These are phyloP conservation scores for Drosophila carrolli DNA, from an alignment of 1,140 invertebrate species.

Conservation along the genomic window DNA sequence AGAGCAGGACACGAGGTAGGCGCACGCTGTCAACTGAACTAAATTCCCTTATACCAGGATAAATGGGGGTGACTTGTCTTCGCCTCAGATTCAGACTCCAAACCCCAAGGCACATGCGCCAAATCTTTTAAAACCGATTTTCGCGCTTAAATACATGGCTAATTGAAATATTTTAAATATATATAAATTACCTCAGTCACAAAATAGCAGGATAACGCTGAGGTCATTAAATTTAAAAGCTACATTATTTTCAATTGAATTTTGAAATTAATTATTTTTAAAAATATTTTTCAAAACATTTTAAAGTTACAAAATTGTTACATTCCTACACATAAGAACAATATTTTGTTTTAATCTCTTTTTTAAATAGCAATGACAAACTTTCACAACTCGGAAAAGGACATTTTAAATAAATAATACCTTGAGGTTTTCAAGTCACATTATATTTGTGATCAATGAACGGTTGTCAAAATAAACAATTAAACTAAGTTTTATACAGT, in stretches of 20 bases:
- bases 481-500: not conserved
- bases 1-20: conserved; percentile 59
- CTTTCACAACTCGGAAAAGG: too few relatives aligned
- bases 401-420: too few relatives aligned
- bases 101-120: conserved; percentile 39
- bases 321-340: too few relatives aligned
- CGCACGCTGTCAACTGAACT: conserved; percentile 78
- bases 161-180: not conserved
- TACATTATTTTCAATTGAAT: too few relatives aligned
- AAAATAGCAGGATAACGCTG: too few relatives aligned
- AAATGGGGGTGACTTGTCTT: conserved; percentile 46
- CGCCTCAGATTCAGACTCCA: conserved; percentile 29
- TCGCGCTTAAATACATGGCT: conserved; percentile 14
- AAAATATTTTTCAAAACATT: too few relatives aligned
- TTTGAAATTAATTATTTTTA: too few relatives aligned
- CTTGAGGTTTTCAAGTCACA: not conserved
- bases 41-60: conserved; percentile 73
- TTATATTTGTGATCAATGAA: not conserved
- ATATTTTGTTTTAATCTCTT: too few relatives aligned
- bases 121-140: conserved; percentile 13
- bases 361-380: too few relatives aligned
- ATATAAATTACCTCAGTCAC: too few relatives aligned
- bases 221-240: too few relatives aligned
- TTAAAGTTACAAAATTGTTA: too few relatives aligned
- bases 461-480: not conserved